These are phyloP conservation scores for Hypotaenidia philippensis DNA, from an alignment of 2,797 vertebrate species.

Conservation along the genomic window DNA sequence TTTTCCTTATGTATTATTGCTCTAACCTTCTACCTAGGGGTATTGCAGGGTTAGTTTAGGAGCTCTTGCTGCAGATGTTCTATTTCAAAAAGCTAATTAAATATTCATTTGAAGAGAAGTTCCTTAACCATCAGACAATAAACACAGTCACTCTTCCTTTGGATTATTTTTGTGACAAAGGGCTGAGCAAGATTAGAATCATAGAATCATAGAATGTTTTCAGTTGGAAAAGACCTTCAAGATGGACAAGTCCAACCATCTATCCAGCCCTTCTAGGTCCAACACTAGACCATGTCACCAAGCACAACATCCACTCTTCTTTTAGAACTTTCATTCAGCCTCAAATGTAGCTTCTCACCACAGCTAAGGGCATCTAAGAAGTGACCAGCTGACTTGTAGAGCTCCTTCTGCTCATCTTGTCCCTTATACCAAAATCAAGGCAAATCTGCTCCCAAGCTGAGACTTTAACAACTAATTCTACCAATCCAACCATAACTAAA, in stretches of 20 bases:
- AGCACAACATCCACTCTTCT: too few relatives aligned
- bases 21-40: neutral
- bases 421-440: neutral
- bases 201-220: too few relatives aligned
- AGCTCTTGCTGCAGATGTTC: neutral
- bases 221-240: too few relatives aligned
- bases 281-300: too few relatives aligned
- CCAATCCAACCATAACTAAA: neutral
- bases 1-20: neutral
- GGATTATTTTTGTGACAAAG: neutral
- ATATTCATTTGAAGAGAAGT: conserved; percentile 18
- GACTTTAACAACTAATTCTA: neutral
- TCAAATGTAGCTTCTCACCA: neutral
- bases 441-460: neutral
- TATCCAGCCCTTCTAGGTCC: too few relatives aligned
- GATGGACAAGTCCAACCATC: too few relatives aligned
- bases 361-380: neutral
- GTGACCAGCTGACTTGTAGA: neutral
- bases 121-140: neutral
- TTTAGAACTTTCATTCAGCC: neutral
- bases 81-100: conserved; percentile 35
- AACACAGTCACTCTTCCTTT: neutral
- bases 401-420: neutral
- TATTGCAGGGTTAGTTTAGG: neutral
- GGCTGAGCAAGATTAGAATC: neutral